Conservation (phyloP, 2,113 vertebrate genomes). For the Hyperopisus bebe region DNA sequence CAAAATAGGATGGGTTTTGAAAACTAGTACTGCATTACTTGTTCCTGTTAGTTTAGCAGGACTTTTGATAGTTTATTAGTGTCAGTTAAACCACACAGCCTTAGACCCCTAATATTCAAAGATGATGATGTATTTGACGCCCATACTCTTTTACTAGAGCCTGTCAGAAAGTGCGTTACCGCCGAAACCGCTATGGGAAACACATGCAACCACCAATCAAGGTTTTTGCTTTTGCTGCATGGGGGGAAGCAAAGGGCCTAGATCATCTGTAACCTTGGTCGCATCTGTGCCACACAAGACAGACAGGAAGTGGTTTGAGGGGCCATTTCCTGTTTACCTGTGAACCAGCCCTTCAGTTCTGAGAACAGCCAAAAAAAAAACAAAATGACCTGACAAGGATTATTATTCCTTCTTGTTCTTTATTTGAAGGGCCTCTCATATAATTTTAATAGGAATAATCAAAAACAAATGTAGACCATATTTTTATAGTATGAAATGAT, state of each 20-base stretch:
- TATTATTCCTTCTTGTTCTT: constrained; percentile 34
- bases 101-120: neutral
- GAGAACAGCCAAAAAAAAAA: constrained; percentile 33
- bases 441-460: constrained; percentile 47
- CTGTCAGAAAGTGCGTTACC: neutral
- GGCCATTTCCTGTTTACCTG: constrained; percentile 30
- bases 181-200: neutral
- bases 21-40: neutral
- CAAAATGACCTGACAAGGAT: constrained; percentile 31
- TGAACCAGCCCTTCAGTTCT: constrained; percentile 13
- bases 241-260: neutral
- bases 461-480: constrained; percentile 48
- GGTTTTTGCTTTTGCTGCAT: neutral
- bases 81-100: neutral
- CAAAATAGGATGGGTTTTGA: neutral
- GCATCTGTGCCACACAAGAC: neutral
- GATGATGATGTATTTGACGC: neutral
- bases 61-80: neutral
- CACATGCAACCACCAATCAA: neutral
- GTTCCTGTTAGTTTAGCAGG: neutral
- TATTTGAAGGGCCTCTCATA: constrained; percentile 33
- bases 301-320: constrained; percentile 29
- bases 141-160: neutral
- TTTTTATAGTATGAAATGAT: constrained; percentile 51
- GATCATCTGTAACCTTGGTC: neutral